Conservation (phyloP, 64 coral and sea anemone species). For the Montipora capricornis region DNA sequence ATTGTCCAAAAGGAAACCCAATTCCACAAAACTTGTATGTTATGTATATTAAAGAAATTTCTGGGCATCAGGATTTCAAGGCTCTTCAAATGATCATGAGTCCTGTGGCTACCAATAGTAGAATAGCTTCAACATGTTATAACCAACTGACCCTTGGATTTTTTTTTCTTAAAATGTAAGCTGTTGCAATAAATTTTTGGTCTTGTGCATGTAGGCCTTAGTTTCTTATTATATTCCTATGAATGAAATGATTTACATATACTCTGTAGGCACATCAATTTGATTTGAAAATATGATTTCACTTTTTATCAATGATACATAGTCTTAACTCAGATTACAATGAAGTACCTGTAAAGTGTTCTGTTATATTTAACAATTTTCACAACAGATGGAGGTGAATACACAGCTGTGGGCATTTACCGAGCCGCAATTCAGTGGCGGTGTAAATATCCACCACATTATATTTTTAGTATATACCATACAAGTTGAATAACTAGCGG, state of each 20-base stretch:
- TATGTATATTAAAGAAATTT: constrained; percentile 9
- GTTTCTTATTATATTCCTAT: neutral
- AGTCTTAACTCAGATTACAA: constrained; percentile 17
- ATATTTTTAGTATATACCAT: neutral
- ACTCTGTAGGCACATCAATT: neutral
- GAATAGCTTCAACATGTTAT: neutral
- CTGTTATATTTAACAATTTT: constrained; percentile 4
- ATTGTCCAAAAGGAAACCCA: neutral
- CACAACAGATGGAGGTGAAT: neutral
- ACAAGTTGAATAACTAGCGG: neutral
- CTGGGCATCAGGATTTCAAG: constrained; percentile 4
- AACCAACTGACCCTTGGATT: constrained; percentile 16
- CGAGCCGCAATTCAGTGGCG: neutral
- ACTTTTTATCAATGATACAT: neutral
- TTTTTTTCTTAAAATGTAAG: constrained; percentile 9
- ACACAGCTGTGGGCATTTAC: neutral
- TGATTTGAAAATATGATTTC: constrained; percentile 19
- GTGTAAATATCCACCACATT: constrained; percentile 2
- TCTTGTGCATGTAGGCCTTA: constrained; percentile 14
- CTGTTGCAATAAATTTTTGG: constrained; percentile 20
- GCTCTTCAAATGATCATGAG: neutral
- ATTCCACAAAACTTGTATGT: neutral
- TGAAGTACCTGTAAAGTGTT: constrained; percentile 1
- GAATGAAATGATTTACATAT: neutral
- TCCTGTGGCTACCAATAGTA: constrained; percentile 4